Percentiles rank a stretch among this genome's conserved stretches.
These are phyloP conservation scores for Neodontobutis hainanensis DNA, from an alignment of 2,113 vertebrate genomes.

Conservation along the genomic window DNA sequence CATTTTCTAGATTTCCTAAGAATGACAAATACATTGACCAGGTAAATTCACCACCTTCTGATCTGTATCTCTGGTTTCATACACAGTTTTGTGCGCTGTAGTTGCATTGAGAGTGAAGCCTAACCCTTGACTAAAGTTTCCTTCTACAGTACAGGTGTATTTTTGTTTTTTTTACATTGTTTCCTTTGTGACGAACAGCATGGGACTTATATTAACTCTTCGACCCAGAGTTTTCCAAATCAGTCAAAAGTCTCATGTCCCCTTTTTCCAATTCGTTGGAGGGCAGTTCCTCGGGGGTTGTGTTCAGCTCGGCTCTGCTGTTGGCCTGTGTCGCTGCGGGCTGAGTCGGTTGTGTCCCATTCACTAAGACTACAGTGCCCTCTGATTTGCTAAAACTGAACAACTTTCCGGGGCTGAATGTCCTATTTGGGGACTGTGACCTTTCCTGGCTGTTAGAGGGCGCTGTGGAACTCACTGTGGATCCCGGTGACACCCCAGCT, in stretches of 20 bases:
- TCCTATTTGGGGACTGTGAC: conserved; percentile 88
- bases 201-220: conserved; percentile 54
- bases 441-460: conserved; percentile 76
- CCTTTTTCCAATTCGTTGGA: conserved; percentile 65
- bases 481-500: conserved; percentile 56
- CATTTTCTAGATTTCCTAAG: not conserved
- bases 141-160: conserved; percentile 23
- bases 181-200: not conserved
- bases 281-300: conserved; percentile 64
- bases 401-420: conserved; percentile 88
- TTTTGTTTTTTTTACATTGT: conserved; percentile 26
- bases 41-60: not conserved
- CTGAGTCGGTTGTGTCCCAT: conserved; percentile 73
- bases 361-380: conserved; percentile 74
- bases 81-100: conserved; percentile 38
- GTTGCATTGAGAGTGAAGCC: conserved; percentile 53
- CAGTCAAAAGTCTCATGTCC: conserved; percentile 56
- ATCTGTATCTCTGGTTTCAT: not conserved
- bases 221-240: conserved; percentile 55
- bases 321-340: conserved; percentile 43
- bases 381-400: conserved; percentile 87
- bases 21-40: not conserved
- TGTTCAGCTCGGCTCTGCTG: conserved; percentile 69
- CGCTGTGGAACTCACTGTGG: conserved; percentile 11
- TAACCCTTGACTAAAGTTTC: conserved; percentile 34